These are phyloP conservation scores for Anastrepha obliqua DNA, from an alignment of 1,140 invertebrate species.

Conservation along the genomic window DNA sequence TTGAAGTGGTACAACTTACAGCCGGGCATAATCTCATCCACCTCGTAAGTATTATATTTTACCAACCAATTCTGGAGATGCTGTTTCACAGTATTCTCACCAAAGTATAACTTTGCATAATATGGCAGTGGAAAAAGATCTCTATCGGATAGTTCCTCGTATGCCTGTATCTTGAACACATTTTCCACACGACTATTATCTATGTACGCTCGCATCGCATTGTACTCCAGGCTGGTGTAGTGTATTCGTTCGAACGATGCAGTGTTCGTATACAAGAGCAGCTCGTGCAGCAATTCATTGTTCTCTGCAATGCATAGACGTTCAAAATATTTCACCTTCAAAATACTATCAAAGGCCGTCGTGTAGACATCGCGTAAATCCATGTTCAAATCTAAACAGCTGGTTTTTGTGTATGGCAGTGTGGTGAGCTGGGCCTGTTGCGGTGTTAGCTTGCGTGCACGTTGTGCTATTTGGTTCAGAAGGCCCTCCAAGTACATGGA, in stretches of 20 bases:
- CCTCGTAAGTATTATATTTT: slow-evolving; percentile 61
- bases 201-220: background rate
- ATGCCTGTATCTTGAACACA: background rate
- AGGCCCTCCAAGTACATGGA: slow-evolving; percentile 65
- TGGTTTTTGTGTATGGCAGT: slow-evolving; percentile 5
- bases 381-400: background rate
- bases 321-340: slow-evolving; percentile 64
- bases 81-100: slow-evolving; percentile 64
- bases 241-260: background rate
- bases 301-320: slow-evolving; percentile 64
- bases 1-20: slow-evolving; percentile 63
- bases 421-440: slow-evolving; percentile 57
- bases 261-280: slow-evolving; percentile 21
- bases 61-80: slow-evolving; percentile 62
- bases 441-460: slow-evolving; percentile 59
- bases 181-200: background rate
- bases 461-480: slow-evolving; percentile 58
- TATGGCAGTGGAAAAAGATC: slow-evolving; percentile 61
- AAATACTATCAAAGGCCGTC: slow-evolving; percentile 63
- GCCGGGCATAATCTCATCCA: slow-evolving; percentile 62
- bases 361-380: background rate
- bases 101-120: slow-evolving; percentile 64
- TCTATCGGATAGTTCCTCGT: background rate
- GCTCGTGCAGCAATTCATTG: slow-evolving; percentile 60
- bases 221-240: slow-evolving; percentile 41